phyloP scores from a whole-genome alignment of 1,140 invertebrate genomes.

The Archegozetes longisetosus region DNA sequence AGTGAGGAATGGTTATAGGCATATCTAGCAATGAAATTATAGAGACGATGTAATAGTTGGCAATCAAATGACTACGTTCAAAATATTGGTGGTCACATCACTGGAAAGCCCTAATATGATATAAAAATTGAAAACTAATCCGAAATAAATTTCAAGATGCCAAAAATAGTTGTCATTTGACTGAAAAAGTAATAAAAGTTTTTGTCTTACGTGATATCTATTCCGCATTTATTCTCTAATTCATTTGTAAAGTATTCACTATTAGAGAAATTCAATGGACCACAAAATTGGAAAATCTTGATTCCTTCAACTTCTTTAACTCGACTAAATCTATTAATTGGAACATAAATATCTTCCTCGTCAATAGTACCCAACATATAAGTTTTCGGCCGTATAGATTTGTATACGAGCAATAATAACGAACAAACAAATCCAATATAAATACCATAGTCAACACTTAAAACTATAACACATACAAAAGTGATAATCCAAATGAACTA shows the following conservation, averaged over 20 bases:
- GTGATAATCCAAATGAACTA: conserved; percentile 58
- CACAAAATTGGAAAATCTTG: conserved; percentile 33
- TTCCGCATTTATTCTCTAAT: conserved; percentile 26
- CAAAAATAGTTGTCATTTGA: too few relatives aligned
- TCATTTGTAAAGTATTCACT: conserved; percentile 29
- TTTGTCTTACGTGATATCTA: neutral
- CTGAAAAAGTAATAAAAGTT: too few relatives aligned
- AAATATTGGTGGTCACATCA: too few relatives aligned
- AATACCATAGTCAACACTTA: conserved; percentile 72
- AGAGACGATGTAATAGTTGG: too few relatives aligned
- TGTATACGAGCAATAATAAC: conserved; percentile 20
- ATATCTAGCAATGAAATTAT: too few relatives aligned
- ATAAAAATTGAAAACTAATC: too few relatives aligned
- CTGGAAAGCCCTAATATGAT: too few relatives aligned
- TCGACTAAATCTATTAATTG: conserved; percentile 13
- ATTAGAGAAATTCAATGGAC: conserved; percentile 34
- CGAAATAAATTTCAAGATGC: too few relatives aligned
- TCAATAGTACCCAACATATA: conserved; percentile 19
- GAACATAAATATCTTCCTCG: conserved; percentile 18
- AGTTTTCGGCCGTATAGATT: conserved; percentile 25
- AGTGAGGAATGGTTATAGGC: too few relatives aligned
- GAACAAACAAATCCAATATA: conserved; percentile 43
- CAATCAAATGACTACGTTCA: too few relatives aligned
- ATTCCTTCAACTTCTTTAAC: conserved; percentile 29
- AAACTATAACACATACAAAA: conserved; percentile 54